Percentiles rank a stretch among this genome's conserved stretches.
Conservation (phyloP, 2,888 invertebrate species). For the Altica lythri region DNA sequence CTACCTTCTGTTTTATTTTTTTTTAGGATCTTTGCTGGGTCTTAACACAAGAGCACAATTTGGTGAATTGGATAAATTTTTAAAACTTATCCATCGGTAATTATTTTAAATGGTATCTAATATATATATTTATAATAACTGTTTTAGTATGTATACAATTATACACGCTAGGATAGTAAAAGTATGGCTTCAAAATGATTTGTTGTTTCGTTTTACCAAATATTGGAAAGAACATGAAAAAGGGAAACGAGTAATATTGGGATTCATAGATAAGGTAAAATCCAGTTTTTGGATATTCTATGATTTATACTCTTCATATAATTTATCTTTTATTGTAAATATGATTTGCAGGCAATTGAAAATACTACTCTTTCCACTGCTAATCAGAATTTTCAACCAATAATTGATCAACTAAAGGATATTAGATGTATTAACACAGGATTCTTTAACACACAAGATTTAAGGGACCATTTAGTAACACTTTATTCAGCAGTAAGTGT, state of each 20-base stretch:
- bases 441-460: conserved; percentile 42
- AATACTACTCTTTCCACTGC: too few species aligned
- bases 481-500: conserved; percentile 41
- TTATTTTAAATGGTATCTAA: not conserved
- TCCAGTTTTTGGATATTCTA: too few species aligned
- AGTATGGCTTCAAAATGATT: conserved; percentile 42
- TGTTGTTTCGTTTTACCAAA: conserved; percentile 34
- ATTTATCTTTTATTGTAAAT: too few species aligned
- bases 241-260: conserved; percentile 34
- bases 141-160: conserved; percentile 39
- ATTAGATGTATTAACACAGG: conserved; percentile 35
- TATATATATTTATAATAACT: not conserved
- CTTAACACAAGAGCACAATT: conserved; percentile 36
- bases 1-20: too few species aligned
- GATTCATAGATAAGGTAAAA: conserved; percentile 35
- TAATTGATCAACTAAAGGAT: conserved; percentile 42
- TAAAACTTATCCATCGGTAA: conserved; percentile 34
- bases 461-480: conserved; percentile 43
- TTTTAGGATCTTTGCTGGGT: conserved; percentile 41
- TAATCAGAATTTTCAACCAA: conserved; percentile 27
- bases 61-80: conserved; percentile 34
- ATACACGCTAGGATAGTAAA: conserved; percentile 43
- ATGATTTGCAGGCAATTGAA: too few species aligned
- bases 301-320: too few species aligned
- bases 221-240: conserved; percentile 34